Evolutionary conservation across 1,140 invertebrate genomes (phyloP), one percentile per base, ranked within the genome.

Genomic region (Pseudobourletiella spinata): DNA sequence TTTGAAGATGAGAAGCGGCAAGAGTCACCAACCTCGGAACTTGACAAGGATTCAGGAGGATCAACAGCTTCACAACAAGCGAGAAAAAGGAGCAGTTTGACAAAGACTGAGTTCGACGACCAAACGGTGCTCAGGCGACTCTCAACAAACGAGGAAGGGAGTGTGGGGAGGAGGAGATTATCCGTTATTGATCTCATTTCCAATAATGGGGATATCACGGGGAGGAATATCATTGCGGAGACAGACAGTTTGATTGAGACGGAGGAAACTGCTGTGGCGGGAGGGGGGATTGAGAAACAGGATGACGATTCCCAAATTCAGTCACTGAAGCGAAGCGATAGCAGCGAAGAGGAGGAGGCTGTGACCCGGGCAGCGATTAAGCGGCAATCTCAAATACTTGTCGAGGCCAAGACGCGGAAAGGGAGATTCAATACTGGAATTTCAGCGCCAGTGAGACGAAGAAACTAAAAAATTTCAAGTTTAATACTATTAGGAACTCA

Each of bases 311-410:
- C 48, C 6, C 48, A 24, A 24, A 24, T 51, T 51, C 48, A 51
- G 16, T 24, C 22, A 24, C 25, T 22, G 4, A 62, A 54, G 43
- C 52, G 54, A 35, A 64, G 63, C 39, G 68, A 70, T 15, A 66
- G 65, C 8, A 70, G 68, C 57, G 88, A 90, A 64, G 87, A 89
- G 70, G 87, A 87, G 60, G 89, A 91, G 72, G 84, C 90, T 44
- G 86, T 88, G 0, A 86, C 88, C 0, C 79, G 88, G 67, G 84
- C 80, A 57, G 83, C 82, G 69, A 74, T 92, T 32, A 91, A 91
- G 75, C 77, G 86, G 63, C 88, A 91, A 74, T 87, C 88, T 1
- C 86, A 89, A 72, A 74, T 89, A 3, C 84, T 89, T 26, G 82
- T 91, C 16, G 89, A 91, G 73, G 85, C 87, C 1, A 91, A 89